Percentiles rank a stretch among this genome's conserved stretches.
phyloP scores from a whole-genome alignment of 2,797 vertebrate genomes.

The Sebastes matsubarae region DNA sequence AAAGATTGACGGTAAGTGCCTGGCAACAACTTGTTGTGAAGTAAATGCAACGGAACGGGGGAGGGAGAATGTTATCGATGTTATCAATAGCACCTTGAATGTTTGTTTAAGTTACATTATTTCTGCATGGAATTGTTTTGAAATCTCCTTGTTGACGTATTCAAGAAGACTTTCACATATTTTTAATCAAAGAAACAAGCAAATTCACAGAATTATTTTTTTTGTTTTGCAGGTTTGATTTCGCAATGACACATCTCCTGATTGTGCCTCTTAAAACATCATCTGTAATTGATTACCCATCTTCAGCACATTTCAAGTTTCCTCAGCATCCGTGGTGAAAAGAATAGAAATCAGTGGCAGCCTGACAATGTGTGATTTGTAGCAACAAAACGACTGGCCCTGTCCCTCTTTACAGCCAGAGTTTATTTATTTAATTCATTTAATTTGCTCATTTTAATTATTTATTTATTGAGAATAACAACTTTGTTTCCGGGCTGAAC shows the following conservation, averaged over 20 bases:
- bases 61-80: no score
- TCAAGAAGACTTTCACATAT: background rate
- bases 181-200: background rate
- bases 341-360: background rate
- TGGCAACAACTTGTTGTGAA: background rate
- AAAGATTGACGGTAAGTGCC: background rate
- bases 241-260: background rate
- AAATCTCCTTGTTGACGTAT: background rate
- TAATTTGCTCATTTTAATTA: slow-evolving; percentile 49
- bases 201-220: background rate
- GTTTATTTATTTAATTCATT: slow-evolving; percentile 42
- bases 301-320: background rate
- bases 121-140: background rate
- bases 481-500: slow-evolving; percentile 60
- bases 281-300: background rate
- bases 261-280: slow-evolving; percentile 6
- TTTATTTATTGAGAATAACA: slow-evolving; percentile 61
- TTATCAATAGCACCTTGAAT: background rate
- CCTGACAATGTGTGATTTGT: background rate
- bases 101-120: background rate
- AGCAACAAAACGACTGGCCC: background rate
- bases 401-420: slow-evolving; percentile 4
- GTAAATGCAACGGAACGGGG: no score
- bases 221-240: slow-evolving; percentile 16
- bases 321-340: background rate